Conservation (phyloP, 2,888 invertebrate genomes). For the Eupsilia transversa region DNA sequence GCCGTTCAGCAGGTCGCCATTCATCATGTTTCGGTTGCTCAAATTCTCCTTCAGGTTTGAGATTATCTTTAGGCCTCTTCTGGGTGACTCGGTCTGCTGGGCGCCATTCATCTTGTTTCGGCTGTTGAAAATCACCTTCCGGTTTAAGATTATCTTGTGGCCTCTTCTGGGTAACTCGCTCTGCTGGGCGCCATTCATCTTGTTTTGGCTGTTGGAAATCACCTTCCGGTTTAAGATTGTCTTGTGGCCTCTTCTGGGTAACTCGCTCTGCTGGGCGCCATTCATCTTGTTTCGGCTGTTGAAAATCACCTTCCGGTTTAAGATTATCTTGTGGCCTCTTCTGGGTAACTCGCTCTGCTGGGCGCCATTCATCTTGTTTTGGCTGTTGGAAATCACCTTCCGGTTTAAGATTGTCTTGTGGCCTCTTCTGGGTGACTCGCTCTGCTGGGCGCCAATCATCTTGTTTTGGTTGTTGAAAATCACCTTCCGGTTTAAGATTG, state of each 20-base stretch:
- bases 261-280: not conserved
- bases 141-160: constrained; percentile 91
- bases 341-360: too few relatives aligned
- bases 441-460: constrained; percentile 47
- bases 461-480: constrained; percentile 66
- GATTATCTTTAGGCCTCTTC: constrained; percentile 90
- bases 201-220: not conserved
- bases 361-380: not conserved
- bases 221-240: not conserved
- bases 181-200: not conserved
- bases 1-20: constrained; percentile 81
- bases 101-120: constrained; percentile 63
- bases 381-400: constrained; percentile 22
- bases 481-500: constrained; percentile 90
- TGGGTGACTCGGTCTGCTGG: constrained; percentile 87
- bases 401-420: constrained; percentile 67
- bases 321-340: too few relatives aligned
- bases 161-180: not conserved
- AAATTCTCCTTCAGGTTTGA: constrained; percentile 90
- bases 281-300: not conserved
- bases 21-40: constrained; percentile 77
- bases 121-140: constrained; percentile 85
- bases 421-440: constrained; percentile 69
- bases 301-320: too few relatives aligned
- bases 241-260: not conserved